Evolutionary conservation across 2,888 invertebrate species (phyloP).

Genomic region (Oasisia sp.): DNA sequence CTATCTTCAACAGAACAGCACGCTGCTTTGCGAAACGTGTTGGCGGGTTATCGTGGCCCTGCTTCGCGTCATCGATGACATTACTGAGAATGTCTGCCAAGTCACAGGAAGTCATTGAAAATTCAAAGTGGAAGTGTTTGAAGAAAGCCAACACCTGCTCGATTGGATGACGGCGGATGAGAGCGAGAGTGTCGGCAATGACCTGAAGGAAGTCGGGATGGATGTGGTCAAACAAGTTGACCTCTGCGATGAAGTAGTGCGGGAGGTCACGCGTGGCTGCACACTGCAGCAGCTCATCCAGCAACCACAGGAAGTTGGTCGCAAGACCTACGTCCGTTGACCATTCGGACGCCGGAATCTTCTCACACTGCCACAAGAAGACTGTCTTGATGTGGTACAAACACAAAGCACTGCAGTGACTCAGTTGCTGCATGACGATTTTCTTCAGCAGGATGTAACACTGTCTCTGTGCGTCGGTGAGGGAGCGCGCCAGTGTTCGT

Average conservation of each 20-base stretch:
- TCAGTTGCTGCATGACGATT: constrained; percentile 41
- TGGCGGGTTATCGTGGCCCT: neutral
- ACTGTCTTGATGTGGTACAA: constrained; percentile 44
- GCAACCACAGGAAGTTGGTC: constrained; percentile 41
- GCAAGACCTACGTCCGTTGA: constrained; percentile 41
- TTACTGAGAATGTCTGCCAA: neutral
- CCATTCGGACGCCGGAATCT: constrained; percentile 44
- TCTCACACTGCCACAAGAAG: constrained; percentile 48
- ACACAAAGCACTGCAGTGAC: constrained; percentile 36
- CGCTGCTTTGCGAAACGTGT: neutral
- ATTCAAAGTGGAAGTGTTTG: neutral
- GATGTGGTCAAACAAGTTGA: constrained; percentile 46
- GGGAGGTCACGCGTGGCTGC: constrained; percentile 44
- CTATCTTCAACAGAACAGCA: neutral
- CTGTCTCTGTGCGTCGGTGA: constrained; percentile 47
- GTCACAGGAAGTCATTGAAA: constrained; percentile 18
- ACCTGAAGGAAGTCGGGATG: constrained; percentile 23
- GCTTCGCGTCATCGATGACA: neutral
- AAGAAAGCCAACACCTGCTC: neutral
- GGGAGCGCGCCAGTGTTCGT: constrained; percentile 42
- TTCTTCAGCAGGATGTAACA: constrained; percentile 46
- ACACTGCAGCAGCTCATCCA: constrained; percentile 44
- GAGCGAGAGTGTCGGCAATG: neutral
- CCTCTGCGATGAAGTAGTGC: constrained; percentile 47
- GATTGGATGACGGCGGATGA: neutral